Evolutionary conservation across 2,888 invertebrate genomes (phyloP), one percentile per base, ranked within the genome.

Genomic region (Andrena bicolor): DNA sequence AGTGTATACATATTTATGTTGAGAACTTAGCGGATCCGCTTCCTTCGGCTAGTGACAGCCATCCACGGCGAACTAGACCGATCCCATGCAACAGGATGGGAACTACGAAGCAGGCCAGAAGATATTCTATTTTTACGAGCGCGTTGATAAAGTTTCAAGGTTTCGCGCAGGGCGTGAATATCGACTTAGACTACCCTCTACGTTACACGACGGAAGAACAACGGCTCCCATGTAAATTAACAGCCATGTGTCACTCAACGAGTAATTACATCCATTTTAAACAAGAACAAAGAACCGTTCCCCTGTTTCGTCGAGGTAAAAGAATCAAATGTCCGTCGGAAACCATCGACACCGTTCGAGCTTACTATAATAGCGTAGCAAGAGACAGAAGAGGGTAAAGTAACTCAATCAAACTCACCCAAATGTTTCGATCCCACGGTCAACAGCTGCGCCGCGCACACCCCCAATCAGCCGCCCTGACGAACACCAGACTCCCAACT

Each of bases 21-120:
- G 78, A 53, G 85, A 87, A 87, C 80, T 85, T 82, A 80, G 80
- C 87, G 85, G 85, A 80, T 78, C 85, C 64, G 82, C 83, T 85
- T 87, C 87, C 87, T 87, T 60, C 80, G 78, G 32, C 61, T 69
- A 78, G 79, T 76, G 82, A 83, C 85, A 82, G 80, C 66, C 65
- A 72, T 76, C 78, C 80, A 7, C 61, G 66, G 60, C 35, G 69
- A 76, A 82, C 78, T 66, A 76, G 76, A 80, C 66, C 73, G 79
- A 82, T 84, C 80, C 63, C 78, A 72, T 56, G 30, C 58, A 69
- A 78, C 53, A 75, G 80, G 72, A 80, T 82, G 86, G 68, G 86
- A 86, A 80, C 75, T 53, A 23, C 30, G 64, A n/a, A 30, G 63
- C 76, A 53, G 16, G 53, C 68, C 48, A 63, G 58, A 58, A 60